phyloP scores from a whole-genome alignment of 2,113 vertebrate genomes.

The Sardina pilchardus region DNA sequence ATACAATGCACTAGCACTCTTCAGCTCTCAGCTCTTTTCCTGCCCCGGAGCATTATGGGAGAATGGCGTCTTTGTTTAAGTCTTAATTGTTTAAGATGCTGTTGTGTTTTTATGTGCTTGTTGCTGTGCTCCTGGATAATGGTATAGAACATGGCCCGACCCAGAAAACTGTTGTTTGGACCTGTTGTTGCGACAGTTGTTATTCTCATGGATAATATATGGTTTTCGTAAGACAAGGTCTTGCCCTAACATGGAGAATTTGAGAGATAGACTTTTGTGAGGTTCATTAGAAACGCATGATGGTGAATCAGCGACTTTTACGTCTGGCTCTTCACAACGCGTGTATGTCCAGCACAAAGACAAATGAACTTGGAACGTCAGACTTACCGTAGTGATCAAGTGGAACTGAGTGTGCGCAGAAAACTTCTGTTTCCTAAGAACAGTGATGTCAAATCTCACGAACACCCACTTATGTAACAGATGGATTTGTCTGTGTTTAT shows the following conservation, averaged over 20 bases:
- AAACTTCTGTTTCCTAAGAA: background rate
- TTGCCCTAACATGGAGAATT: background rate
- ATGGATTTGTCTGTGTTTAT: conserved; percentile 2
- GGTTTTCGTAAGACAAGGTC: background rate
- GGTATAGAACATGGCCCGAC: background rate
- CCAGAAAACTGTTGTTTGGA: background rate
- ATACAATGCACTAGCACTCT: background rate
- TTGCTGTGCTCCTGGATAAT: background rate
- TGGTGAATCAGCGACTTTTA: background rate
- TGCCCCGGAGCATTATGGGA: conserved; percentile 28
- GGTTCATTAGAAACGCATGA: background rate
- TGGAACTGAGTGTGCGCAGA: background rate
- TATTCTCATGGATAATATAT: background rate
- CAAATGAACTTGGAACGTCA: background rate
- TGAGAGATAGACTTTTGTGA: background rate
- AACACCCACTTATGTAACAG: background rate
- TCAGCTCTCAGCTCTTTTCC: background rate
- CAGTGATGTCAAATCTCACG: background rate
- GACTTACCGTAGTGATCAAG: background rate
- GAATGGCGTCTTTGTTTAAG: background rate
- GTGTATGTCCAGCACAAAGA: background rate
- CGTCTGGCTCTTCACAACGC: background rate
- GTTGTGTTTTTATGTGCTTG: background rate
- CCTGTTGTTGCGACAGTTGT: background rate
- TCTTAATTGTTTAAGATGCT: background rate